phyloP scores from a whole-genome alignment of 2,888 invertebrate species.

The Chouioia cunea region DNA sequence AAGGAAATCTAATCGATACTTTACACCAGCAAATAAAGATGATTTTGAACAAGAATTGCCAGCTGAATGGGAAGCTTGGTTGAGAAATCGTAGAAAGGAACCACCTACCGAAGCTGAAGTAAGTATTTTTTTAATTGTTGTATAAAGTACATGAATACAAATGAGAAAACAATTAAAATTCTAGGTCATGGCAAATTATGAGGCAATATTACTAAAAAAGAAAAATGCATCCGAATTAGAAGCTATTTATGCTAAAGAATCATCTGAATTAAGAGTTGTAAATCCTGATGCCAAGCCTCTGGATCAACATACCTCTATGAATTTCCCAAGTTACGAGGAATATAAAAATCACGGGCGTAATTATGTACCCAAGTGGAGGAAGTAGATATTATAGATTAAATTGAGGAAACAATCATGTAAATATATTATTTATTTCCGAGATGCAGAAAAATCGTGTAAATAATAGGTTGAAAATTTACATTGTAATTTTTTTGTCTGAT shows the following conservation, averaged over 20 bases:
- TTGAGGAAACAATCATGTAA: conserved; percentile 22
- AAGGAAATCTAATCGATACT: conserved; percentile 78
- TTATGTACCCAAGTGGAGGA: conserved; percentile 44
- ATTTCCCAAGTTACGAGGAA: conserved; percentile 72
- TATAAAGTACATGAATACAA: not conserved
- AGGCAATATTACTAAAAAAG: conserved; percentile 80
- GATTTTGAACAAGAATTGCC: conserved; percentile 81
- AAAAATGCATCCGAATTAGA: conserved; percentile 81
- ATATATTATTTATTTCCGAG: not conserved
- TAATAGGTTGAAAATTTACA: no score
- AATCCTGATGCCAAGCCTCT: conserved; percentile 28
- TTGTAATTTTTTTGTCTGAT: no score
- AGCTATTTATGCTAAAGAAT: conserved; percentile 70
- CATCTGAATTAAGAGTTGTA: conserved; percentile 57
- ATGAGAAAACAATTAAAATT: not conserved
- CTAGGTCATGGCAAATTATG: conserved; percentile 72
- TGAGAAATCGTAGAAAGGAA: conserved; percentile 74
- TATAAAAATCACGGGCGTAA: conserved; percentile 69
- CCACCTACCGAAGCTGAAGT: conserved; percentile 84
- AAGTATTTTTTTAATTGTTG: not conserved
- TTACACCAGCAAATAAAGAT: conserved; percentile 76
- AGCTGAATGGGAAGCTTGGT: conserved; percentile 91
- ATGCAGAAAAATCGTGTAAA: no score
- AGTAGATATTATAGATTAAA: not conserved
- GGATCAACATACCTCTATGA: conserved; percentile 49